These are phyloP conservation scores for Pantelozetes paolii DNA, from an alignment of 2,888 invertebrate species.

Conservation along the genomic window DNA sequence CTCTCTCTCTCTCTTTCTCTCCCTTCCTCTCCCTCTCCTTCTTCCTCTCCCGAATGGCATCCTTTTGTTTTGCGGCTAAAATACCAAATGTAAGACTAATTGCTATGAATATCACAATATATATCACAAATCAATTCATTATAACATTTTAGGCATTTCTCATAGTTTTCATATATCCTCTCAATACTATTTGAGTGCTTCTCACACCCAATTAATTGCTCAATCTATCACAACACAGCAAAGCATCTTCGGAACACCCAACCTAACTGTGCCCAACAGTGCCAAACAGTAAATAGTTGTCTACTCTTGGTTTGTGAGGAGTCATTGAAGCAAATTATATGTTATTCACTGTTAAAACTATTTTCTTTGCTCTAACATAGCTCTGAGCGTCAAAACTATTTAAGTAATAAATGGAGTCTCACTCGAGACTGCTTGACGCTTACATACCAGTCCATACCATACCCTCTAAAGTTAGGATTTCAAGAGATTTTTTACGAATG, in stretches of 20 bases:
- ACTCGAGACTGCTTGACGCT: conserved; percentile 29
- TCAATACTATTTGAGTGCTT: neutral
- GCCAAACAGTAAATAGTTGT: conserved; percentile 6
- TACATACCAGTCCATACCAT: conserved; percentile 16
- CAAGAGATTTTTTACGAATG: neutral
- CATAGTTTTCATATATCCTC: neutral
- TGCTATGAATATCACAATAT: conserved; percentile 17
- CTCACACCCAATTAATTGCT: conserved; percentile 36
- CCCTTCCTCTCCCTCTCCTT: no score
- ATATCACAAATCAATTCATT: conserved; percentile 33
- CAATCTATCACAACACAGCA: conserved; percentile 27
- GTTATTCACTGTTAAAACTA: conserved; percentile 26
- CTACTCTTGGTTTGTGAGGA: conserved; percentile 7
- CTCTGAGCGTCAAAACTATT: conserved; percentile 31
- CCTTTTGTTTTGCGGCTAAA: conserved; percentile 23
- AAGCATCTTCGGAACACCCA: conserved; percentile 9
- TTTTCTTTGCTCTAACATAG: conserved; percentile 26
- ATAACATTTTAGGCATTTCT: conserved; percentile 11
- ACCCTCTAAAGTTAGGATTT: neutral
- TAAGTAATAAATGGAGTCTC: conserved; percentile 27
- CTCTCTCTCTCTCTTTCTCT: no score
- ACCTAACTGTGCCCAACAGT: neutral
- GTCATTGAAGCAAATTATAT: conserved; percentile 35
- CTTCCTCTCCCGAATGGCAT: neutral
- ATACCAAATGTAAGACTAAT: conserved; percentile 4